Evolutionary conservation across 1,140 invertebrate genomes (phyloP), one percentile per base, ranked within the genome.

Genomic region (Phortica variegata): DNA sequence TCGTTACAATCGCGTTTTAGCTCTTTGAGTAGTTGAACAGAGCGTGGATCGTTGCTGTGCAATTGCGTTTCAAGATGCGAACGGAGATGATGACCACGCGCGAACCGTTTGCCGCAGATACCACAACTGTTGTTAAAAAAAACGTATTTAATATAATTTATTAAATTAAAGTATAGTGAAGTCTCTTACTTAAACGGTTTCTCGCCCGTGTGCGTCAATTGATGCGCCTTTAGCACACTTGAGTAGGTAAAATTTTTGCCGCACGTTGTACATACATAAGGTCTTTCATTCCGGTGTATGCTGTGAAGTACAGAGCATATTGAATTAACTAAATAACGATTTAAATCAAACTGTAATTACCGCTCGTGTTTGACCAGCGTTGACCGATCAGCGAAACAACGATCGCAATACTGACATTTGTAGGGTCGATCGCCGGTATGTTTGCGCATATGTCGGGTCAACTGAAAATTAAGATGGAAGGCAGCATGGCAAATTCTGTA

Each of bases 211-310:
- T 76, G 73, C 4, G 66, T 75, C 43, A 71, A 60, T 12, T 79
- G 76, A 51, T 87, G 85, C 16, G 82, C 76, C 15, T 82, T 80
- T 3, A 85, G 69, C 46, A 84, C 83, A 54, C 83, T 82, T 34
- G 83, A 81, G n/a, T 83, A 81, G 20, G 84, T 86, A 62, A 89
- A 90, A 0, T 85, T 82, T 65, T 88, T 89, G 1, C 82, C 81
- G 61, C 87, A 89, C 0, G 80, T 81, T 0, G 79, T 79, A 49
- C 87, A 89, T 23, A 82, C 79, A 55, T 86, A 89, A 0, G 87
- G 87, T 8, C 86, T 75, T 56, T 88, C 88, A 2, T 91, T 91
- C 2, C 86, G 89, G 74, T 94, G 90, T 9, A 61, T 72, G 31
- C 73, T 75, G 37, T 6, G n/a, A 12, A n/a, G 43, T 13, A 15